phyloP scores from a whole-genome alignment of 2,888 invertebrate genomes.

The Crepidodera aurea region DNA sequence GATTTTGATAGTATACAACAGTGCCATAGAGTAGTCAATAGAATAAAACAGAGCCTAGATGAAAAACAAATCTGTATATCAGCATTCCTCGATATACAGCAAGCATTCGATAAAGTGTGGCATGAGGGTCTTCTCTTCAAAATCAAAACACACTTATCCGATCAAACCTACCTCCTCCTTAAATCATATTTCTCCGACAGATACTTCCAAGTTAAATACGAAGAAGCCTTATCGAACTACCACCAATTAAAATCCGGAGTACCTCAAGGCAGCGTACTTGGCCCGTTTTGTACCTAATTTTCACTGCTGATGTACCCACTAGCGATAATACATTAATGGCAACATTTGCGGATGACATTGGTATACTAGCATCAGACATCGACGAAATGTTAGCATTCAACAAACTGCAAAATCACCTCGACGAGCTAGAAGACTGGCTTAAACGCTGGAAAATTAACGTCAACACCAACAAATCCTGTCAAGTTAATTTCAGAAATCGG shows the following conservation, averaged over 20 bases:
- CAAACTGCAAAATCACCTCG: slow-evolving; percentile 11
- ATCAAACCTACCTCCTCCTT: too few species aligned
- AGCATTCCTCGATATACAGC: neutral
- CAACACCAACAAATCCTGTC: too few species aligned
- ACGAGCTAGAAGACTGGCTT: too few species aligned
- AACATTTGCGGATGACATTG: slow-evolving; percentile 11
- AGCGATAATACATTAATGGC: too few species aligned
- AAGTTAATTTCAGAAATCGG: too few species aligned
- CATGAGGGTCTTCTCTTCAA: too few species aligned
- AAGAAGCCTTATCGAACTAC: too few species aligned
- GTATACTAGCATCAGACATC: neutral
- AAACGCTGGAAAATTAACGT: too few species aligned
- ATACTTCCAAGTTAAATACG: slow-evolving; percentile 7
- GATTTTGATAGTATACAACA: too few species aligned
- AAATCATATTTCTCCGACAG: neutral
- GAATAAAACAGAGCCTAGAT: neutral
- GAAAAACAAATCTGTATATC: neutral
- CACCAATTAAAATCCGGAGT: too few species aligned
- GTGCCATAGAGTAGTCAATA: neutral
- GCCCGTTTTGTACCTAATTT: slow-evolving; percentile 8
- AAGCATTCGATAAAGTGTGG: too few species aligned
- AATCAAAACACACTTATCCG: neutral
- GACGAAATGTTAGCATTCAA: neutral
- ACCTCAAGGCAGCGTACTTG: too few species aligned
- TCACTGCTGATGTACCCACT: slow-evolving; percentile 4